Base-by-base conservation (phyloP, 1,140 invertebrate species). In the Drosophila baimaii region DNA sequence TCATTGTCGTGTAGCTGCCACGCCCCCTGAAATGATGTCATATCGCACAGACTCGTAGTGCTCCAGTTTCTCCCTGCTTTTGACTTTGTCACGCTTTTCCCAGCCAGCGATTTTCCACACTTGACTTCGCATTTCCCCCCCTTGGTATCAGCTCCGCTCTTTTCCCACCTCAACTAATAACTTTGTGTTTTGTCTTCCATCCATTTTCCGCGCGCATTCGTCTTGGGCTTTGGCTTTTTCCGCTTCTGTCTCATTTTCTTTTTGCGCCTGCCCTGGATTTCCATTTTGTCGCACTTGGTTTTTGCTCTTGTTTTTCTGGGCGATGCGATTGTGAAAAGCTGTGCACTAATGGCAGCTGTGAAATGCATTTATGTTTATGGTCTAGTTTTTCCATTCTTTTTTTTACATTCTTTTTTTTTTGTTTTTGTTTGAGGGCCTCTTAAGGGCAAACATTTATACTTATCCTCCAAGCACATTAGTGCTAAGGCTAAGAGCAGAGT, bases 301-400 rank as follows among this genome's bases (percentile, higher is more conserved):
- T 74, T 58, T 73, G 21, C 29, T 41, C 39, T 29, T 41, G 25
- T 72, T 80, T 77, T 56, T 75, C 35, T 49, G 29, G 29, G 35
- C 51, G 59, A 63, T 75, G 35, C 35, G 51, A 54, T 75, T 75
- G 59, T 65, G 33, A 75, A 75, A 55, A 63, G 71, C 73, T 75
- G 59, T 64, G 49, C 81, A 62, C 73, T 85, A 77, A 81, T 85
- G 68, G 77, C 81, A 83, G 68, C 61, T 78, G 59, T 84, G 80
- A 82, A 64, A 82, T 82, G 80, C 80, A 82, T 82, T 82, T 79
- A 82, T 82, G 81, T 82, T 82, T 66, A 79, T 82, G 80, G 64
- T 82, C 80, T 82, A 84, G 46, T 79, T 82, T 79, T 69, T 79
- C 51, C 41, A 71, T 39, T 55, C 65, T 57, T 70, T 21, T 27